Conservation (phyloP, 1,140 invertebrate species). For the Macrosteles quadrilineatus region DNA sequence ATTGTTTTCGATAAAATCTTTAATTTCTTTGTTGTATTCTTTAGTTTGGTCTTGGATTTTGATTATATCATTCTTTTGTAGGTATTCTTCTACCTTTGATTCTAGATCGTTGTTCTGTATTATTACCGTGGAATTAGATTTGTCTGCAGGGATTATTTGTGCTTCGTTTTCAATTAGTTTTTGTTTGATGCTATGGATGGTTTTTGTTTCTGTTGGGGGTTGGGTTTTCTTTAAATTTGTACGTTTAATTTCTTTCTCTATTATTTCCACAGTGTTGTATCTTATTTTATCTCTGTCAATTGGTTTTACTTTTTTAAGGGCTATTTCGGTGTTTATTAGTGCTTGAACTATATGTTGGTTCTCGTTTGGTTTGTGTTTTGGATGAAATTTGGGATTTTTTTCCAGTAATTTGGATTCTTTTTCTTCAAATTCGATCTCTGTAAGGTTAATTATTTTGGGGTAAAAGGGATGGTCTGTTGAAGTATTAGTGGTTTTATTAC, state of each 20-base stretch:
- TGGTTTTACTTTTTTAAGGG: neutral
- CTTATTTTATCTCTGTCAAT: neutral
- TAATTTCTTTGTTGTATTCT: neutral
- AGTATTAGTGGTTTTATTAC: neutral
- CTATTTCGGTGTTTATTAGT: neutral
- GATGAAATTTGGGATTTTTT: neutral
- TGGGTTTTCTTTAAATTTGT: neutral
- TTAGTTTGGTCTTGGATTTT: neutral
- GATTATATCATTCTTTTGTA: neutral
- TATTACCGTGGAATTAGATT: neutral
- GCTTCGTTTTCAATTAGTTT: neutral
- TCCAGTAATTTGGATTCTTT: neutral
- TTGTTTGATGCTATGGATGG: neutral
- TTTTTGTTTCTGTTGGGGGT: neutral
- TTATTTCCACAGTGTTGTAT: neutral
- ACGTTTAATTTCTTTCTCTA: neutral
- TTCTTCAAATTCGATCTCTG: neutral
- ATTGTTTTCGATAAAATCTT: neutral
- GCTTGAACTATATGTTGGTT: neutral
- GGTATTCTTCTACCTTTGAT: neutral
- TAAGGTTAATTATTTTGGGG: neutral
- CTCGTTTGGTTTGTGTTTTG: neutral
- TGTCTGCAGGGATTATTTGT: neutral
- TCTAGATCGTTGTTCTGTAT: neutral
- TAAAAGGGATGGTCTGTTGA: neutral